Evolutionary conservation across 2,888 invertebrate species (phyloP).

Genomic region (Slavum lentiscoides): DNA sequence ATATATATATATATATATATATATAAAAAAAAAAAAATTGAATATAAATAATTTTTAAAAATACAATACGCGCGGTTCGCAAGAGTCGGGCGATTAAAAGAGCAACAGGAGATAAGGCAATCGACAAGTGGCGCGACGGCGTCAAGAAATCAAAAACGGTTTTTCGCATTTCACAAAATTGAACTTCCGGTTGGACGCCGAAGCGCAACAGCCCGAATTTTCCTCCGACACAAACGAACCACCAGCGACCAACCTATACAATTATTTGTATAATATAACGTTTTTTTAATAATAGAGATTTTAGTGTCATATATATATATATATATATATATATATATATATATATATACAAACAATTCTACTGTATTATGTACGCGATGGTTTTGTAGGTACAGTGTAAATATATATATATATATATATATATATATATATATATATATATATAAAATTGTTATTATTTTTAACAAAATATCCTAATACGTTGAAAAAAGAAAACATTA

Average conservation of each 20-base stretch:
- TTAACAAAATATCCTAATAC: conserved; percentile 42
- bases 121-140: neutral
- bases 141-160: neutral
- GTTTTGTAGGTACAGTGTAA: conserved; percentile 49
- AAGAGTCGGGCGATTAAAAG: conserved; percentile 3
- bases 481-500: conserved; percentile 29
- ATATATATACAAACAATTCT: neutral
- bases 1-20: neutral
- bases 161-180: neutral
- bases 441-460: conserved; percentile 45
- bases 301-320: conserved; percentile 53
- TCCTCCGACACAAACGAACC: conserved; percentile 31
- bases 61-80: neutral
- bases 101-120: conserved; percentile 19
- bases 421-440: conserved; percentile 40
- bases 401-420: conserved; percentile 43
- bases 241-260: no score
- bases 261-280: conserved; percentile 17
- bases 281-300: conserved; percentile 38
- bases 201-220: neutral
- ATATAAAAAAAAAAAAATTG: neutral
- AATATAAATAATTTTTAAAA: conserved; percentile 14
- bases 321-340: neutral
- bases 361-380: conserved; percentile 19
- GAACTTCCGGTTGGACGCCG: neutral